A percentile compares a stretch with the other conserved stretches of the same genome.
Evolutionary conservation across 2,888 invertebrate species (phyloP).

Genomic region (Sthenelais limicola): DNA sequence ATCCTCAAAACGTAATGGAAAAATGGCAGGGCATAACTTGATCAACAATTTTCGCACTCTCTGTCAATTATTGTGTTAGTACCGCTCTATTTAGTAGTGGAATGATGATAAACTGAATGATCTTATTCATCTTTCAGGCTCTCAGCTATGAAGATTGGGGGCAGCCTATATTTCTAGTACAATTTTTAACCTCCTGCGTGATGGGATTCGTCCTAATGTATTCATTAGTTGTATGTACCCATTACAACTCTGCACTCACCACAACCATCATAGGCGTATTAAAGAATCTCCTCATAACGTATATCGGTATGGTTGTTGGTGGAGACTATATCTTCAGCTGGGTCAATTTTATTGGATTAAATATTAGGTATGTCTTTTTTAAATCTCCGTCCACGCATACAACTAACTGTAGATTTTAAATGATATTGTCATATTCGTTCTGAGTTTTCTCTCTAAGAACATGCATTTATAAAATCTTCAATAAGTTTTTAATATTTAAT

Average conservation of each 20-base stretch:
- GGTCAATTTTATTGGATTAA: constrained; percentile 95
- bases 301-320: constrained; percentile 97
- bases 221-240: constrained; percentile 95
- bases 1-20: too few species aligned
- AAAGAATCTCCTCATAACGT: constrained; percentile 97
- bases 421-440: too few species aligned
- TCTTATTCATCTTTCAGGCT: constrained; percentile 51
- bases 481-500: too few species aligned
- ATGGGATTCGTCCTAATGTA: constrained; percentile 98
- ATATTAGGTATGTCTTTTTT: constrained; percentile 85
- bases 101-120: too few species aligned
- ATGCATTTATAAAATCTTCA: too few species aligned
- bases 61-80: too few species aligned
- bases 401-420: not conserved
- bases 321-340: constrained; percentile 97
- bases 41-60: too few species aligned
- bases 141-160: constrained; percentile 81
- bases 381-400: not conserved
- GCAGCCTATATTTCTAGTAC: constrained; percentile 82
- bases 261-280: constrained; percentile 98
- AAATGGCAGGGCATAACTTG: too few species aligned
- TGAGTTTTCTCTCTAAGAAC: too few species aligned
- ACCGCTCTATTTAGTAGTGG: too few species aligned
- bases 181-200: constrained; percentile 91
- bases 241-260: constrained; percentile 97